phyloP scores from a whole-genome alignment of 2,113 vertebrate genomes.

The Zapus hudsonius region DNA sequence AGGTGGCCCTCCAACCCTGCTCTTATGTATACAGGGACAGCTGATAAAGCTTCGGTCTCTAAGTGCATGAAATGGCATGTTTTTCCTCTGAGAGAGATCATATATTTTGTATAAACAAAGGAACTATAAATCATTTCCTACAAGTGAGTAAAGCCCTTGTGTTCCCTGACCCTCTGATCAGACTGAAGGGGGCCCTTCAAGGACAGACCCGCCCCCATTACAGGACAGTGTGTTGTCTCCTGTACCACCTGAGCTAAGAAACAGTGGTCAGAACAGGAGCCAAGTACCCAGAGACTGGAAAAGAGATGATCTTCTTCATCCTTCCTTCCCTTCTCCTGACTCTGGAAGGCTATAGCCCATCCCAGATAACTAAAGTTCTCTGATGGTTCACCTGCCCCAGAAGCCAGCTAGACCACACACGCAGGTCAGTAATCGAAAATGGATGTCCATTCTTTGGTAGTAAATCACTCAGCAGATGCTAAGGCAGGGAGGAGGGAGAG shows the following conservation, averaged over 20 bases:
- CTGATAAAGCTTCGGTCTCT: neutral
- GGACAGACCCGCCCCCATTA: neutral
- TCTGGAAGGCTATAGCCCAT: neutral
- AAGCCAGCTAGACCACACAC: neutral
- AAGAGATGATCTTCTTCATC: neutral
- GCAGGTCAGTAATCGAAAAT: neutral
- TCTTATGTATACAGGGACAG: neutral
- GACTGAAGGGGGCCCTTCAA: neutral
- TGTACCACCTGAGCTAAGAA: neutral
- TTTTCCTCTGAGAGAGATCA: conserved; percentile 30
- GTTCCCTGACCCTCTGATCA: neutral
- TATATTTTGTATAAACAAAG: conserved; percentile 22
- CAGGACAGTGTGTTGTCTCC: no score
- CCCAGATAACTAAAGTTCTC: neutral
- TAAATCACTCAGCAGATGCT: neutral
- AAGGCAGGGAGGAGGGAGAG: neutral
- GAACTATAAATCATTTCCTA: neutral
- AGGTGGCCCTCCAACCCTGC: neutral
- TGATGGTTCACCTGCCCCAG: neutral
- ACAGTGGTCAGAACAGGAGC: neutral
- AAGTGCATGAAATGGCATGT: no score
- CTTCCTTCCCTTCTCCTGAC: neutral
- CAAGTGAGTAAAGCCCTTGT: neutral
- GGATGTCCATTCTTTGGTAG: neutral
- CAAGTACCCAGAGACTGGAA: neutral